phyloP scores from a whole-genome alignment of 2,113 vertebrate genomes.

The Coturnix japonica region DNA sequence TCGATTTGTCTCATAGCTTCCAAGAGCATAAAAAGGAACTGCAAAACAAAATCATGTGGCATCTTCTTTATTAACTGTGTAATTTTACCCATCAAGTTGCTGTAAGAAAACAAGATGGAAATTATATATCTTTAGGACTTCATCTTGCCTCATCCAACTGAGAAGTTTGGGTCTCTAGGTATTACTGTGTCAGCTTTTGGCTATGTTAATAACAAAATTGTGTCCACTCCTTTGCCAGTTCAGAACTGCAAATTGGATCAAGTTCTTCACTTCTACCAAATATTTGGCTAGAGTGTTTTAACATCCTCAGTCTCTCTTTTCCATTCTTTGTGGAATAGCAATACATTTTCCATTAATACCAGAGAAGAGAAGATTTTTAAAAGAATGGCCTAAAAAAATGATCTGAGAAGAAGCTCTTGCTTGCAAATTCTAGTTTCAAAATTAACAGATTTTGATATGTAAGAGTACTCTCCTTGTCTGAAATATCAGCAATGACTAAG shows the following conservation, averaged over 20 bases:
- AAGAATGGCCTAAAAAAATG: background rate
- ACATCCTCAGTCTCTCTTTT: background rate
- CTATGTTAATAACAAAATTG: background rate
- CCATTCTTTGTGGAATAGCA: background rate
- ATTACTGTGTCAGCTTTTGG: background rate
- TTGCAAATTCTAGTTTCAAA: background rate
- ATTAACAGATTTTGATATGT: background rate
- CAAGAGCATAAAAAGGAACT: background rate
- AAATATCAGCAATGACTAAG: background rate
- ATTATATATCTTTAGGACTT: fast-evolving
- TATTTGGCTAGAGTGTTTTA: background rate
- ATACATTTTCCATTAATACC: background rate
- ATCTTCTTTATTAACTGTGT: background rate
- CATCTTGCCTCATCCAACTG: background rate
- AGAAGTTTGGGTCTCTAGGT: background rate
- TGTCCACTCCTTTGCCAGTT: fast-evolving
- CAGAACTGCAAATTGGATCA: background rate
- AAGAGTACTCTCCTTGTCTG: background rate
- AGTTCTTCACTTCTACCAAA: background rate
- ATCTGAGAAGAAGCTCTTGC: background rate
- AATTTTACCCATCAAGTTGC: background rate
- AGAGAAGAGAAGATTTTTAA: background rate
- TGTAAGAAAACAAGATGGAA: background rate
- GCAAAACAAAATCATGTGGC: background rate
- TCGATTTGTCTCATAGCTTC: background rate